Conservation (phyloP, 1,140 invertebrate species). For the Drosophila pandora region DNA sequence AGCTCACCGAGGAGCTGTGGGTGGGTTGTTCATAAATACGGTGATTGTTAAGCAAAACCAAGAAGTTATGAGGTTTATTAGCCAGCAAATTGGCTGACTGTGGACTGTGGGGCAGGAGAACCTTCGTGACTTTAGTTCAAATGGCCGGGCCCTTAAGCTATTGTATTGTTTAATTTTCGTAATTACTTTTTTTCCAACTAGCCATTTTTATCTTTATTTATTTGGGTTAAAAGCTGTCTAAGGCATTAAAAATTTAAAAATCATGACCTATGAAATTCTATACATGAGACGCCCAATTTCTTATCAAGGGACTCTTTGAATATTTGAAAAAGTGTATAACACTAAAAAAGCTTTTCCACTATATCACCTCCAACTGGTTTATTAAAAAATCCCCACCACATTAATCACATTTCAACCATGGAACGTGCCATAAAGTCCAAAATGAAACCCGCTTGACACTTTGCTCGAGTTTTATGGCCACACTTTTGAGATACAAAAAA, state of each 20-base stretch:
- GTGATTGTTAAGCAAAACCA: constrained; percentile 16
- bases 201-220: background rate
- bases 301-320: background rate
- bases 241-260: background rate
- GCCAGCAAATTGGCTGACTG: constrained; percentile 7
- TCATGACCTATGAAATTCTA: background rate
- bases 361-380: constrained; percentile 2
- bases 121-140: background rate
- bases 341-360: background rate
- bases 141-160: background rate
- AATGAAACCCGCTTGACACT: constrained; percentile 71
- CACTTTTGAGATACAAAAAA: constrained; percentile 33
- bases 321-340: background rate
- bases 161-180: constrained; percentile 7
- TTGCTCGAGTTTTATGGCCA: constrained; percentile 62
- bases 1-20: constrained; percentile 1
- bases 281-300: background rate
- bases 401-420: constrained; percentile 34
- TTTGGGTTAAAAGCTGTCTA: background rate
- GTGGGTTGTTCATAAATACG: constrained; percentile 26
- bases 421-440: constrained; percentile 42
- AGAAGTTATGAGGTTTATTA: constrained; percentile 30
- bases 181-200: constrained; percentile 14
- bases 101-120: background rate
- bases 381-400: constrained; percentile 14